Conservation (phyloP, 2,888 invertebrate species). For the Teleogryllus oceanicus region DNA sequence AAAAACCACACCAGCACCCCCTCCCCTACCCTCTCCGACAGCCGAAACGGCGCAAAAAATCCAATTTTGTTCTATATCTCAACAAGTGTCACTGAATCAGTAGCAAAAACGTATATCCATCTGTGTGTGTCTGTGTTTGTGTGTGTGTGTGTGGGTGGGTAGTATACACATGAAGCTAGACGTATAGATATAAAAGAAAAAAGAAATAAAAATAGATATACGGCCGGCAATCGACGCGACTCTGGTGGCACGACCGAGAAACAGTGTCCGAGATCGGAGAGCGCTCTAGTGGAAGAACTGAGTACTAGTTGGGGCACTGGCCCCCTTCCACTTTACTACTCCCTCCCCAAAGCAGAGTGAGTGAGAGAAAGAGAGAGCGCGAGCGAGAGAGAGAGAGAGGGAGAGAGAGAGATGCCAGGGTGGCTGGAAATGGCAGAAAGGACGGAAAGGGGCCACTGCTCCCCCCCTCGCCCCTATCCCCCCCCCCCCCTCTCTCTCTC, state of each 20-base stretch:
- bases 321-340: background rate
- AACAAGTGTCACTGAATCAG: conserved; percentile 8
- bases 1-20: conserved; percentile 1
- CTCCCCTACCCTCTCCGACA: background rate
- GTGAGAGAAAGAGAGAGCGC: background rate
- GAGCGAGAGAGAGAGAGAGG: too few species aligned
- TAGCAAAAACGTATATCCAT: background rate
- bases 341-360: background rate
- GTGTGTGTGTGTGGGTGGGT: background rate
- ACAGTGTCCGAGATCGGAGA: background rate
- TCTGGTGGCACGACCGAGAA: background rate
- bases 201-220: background rate
- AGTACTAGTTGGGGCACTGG: background rate
- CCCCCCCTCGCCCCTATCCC: too few species aligned
- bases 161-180: too few species aligned
- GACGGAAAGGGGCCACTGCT: too few species aligned
- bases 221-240: background rate
- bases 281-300: background rate
- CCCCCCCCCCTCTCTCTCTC: too few species aligned
- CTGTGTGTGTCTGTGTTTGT: background rate
- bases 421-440: background rate
- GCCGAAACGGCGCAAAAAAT: background rate
- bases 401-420: background rate
- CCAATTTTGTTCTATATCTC: conserved; percentile 18
- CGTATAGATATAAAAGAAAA: too few species aligned